These are phyloP conservation scores for Holocentrus rufus DNA, from an alignment of 2,797 vertebrate species.

Conservation along the genomic window DNA sequence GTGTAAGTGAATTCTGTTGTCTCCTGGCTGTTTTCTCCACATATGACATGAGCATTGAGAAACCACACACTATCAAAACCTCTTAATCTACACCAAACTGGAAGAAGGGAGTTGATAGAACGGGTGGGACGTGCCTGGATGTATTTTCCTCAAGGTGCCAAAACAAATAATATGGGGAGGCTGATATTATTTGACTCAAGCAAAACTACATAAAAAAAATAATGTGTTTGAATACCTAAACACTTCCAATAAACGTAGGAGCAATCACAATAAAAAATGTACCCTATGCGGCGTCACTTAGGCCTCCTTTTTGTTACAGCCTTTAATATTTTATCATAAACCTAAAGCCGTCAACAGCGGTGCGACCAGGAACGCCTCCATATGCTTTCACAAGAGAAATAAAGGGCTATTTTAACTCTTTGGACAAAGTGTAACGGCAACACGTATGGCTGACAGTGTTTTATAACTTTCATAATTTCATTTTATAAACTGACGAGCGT, in stretches of 20 bases:
- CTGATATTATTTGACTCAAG: background rate
- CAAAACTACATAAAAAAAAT: background rate
- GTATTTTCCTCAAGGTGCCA: slow-evolving; percentile 31
- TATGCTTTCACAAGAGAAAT: background rate
- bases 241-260: background rate
- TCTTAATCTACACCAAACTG: slow-evolving; percentile 8
- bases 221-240: background rate
- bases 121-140: background rate
- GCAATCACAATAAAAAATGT: background rate
- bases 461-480: background rate
- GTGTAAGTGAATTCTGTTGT: background rate
- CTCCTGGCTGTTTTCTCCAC: background rate
- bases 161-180: background rate
- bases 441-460: background rate
- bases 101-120: slow-evolving; percentile 10
- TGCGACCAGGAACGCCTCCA: background rate
- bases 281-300: too few species aligned
- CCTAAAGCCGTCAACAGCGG: slow-evolving; percentile 24
- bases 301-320: background rate
- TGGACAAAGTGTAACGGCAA: background rate
- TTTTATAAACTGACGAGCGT: slow-evolving; percentile 9
- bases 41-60: slow-evolving; percentile 17
- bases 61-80: slow-evolving; percentile 32
- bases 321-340: slow-evolving; percentile 37
- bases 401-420: background rate